A percentile compares a stretch with the other conserved stretches of the same genome.
Conservation (phyloP, 1,140 invertebrate species). For the Charaxes varanes region DNA sequence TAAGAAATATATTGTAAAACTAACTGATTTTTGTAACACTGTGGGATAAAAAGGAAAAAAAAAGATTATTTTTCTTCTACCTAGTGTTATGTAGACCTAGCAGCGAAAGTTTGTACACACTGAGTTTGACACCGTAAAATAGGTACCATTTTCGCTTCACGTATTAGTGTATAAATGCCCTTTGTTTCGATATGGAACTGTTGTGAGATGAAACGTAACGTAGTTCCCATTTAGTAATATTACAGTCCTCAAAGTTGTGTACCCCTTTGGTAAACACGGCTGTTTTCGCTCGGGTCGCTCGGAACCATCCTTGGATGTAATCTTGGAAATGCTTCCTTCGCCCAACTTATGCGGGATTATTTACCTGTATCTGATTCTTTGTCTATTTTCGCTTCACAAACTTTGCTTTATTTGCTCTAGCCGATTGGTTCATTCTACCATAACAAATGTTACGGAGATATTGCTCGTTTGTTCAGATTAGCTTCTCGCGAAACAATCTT, state of each 20-base stretch:
- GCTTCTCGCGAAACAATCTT: slow-evolving; percentile 42
- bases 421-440: slow-evolving; percentile 58
- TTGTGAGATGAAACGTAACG: slow-evolving; percentile 2
- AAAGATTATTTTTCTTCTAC: too few species aligned
- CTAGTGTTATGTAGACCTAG: too few species aligned
- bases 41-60: too few species aligned
- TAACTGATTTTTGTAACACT: too few species aligned
- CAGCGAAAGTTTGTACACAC: too few species aligned
- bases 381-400: slow-evolving; percentile 64
- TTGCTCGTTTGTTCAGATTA: slow-evolving; percentile 51
- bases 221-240: slow-evolving; percentile 14
- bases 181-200: too few species aligned
- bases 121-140: too few species aligned
- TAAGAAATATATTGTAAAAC: too few species aligned
- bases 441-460: slow-evolving; percentile 60
- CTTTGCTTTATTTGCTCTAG: slow-evolving; percentile 57
- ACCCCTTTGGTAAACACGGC: slow-evolving; percentile 31
- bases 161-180: too few species aligned
- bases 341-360: slow-evolving; percentile 56
- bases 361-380: slow-evolving; percentile 67
- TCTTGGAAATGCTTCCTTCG: slow-evolving; percentile 49
- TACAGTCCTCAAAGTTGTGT: slow-evolving; percentile 9
- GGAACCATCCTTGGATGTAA: slow-evolving; percentile 42
- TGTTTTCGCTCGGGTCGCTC: slow-evolving; percentile 39
- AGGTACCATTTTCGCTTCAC: too few species aligned